Base-by-base conservation (phyloP, 2,888 invertebrate genomes). In the Callyntrura sp. region DNA sequence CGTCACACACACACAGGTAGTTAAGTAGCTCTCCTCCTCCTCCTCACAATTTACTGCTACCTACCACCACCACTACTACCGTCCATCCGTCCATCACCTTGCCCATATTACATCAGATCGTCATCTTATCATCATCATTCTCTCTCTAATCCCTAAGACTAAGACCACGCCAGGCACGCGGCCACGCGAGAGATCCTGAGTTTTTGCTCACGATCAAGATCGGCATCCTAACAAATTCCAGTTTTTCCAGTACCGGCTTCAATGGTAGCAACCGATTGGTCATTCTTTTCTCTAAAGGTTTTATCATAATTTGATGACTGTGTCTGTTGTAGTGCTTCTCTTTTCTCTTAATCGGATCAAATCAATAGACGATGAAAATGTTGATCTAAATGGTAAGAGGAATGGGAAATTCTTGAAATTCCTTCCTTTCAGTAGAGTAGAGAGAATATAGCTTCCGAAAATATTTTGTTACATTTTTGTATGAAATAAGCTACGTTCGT, bases 51-150 rank as follows among this genome's bases (percentile, higher is more conserved):
- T 65, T 78, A n/a, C n/a, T n/a, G 23, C 17, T 55, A 4, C 28
- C 28, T 68, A 68, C 68, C 28, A 68, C 68, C 14, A 6, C 43
- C 28, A 51, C 68, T 23, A 78, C 78, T 45, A 68, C 55, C 79
- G 68, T 28, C 51, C 79, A 79, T 79, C 79, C 79, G 86, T 68
- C 68, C 79, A 78, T 78, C 83, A 84, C 60, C 45, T 79, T 86
- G 51, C n/a, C n/a, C 86, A 76, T 85, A 85, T 85, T 85, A 85
- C 76, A 83, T 83, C 83, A 83, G 83, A 83, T 35, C 83, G 48
- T 68, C 84, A 78, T 85, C 85, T 78, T 28, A 65, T 62, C 79
- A 79, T 86, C 68, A 68, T 86, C 79, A 65, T 35, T n/a, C 45
- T 73, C 20, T 25, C 17, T 5, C 8, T 12, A 17, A 1, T 14